Conservation (phyloP, 2,113 vertebrate genomes). For the Pongo abelii region DNA sequence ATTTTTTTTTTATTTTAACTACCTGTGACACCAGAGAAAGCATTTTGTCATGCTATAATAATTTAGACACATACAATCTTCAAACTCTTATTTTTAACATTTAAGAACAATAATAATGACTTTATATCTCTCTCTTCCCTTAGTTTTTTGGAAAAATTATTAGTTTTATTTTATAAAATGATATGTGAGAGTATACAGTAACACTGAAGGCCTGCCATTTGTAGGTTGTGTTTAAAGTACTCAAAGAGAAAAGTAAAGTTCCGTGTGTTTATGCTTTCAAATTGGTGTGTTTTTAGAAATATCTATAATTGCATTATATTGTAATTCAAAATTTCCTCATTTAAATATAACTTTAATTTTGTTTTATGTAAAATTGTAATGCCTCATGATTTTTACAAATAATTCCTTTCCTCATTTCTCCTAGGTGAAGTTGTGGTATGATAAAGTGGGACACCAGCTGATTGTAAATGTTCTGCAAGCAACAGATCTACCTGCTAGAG, state of each 20-base stretch:
- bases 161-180: background rate
- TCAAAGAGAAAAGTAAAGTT: background rate
- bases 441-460: slow-evolving; percentile 98
- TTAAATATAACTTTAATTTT: background rate
- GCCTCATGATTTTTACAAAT: background rate
- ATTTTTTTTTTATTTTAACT: background rate
- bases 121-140: background rate
- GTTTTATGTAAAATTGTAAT: background rate
- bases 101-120: background rate
- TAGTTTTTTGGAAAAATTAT: background rate
- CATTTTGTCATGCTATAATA: background rate
- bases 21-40: accelerated
- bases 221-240: background rate
- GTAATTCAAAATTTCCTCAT: background rate
- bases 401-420: background rate
- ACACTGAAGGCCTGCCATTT: background rate
- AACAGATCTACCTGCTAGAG: slow-evolving; percentile 93
- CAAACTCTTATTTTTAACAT: background rate
- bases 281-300: slow-evolving; percentile 13
- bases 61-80: background rate
- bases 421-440: slow-evolving; percentile 98
- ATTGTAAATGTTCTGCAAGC: slow-evolving; percentile 99
- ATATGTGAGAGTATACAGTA: background rate
- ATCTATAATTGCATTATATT: background rate
- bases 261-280: background rate